Conservation (phyloP, 2,113 vertebrate genomes). For the Anolis carolinensis region DNA sequence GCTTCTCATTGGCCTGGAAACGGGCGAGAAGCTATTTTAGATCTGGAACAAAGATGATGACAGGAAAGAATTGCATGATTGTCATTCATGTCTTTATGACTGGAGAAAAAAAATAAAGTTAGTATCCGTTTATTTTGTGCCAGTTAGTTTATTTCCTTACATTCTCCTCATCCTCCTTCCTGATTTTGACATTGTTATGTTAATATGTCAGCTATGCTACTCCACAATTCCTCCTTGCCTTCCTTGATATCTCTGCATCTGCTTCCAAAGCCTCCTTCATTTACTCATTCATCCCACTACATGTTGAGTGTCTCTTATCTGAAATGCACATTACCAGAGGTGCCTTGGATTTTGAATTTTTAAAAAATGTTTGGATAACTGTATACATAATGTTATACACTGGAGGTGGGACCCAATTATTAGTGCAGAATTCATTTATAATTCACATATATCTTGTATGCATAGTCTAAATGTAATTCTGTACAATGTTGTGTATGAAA, state of each 20-base stretch:
- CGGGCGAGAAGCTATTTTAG: background rate
- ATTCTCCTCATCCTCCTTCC: too few relatives aligned
- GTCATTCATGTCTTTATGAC: background rate
- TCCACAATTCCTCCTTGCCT: background rate
- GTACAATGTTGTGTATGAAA: too few relatives aligned
- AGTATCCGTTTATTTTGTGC: background rate
- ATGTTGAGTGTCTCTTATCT: too few relatives aligned
- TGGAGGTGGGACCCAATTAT: too few relatives aligned
- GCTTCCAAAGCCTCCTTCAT: background rate
- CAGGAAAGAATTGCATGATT: background rate
- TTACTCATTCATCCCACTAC: background rate
- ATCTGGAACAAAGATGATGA: background rate
- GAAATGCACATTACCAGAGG: too few relatives aligned
- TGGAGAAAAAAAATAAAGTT: background rate
- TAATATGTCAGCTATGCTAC: background rate
- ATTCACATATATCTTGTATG: too few relatives aligned
- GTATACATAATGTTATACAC: too few relatives aligned
- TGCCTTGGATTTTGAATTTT: too few relatives aligned
- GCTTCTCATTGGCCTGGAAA: background rate
- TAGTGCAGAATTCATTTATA: too few relatives aligned
- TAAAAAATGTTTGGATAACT: too few relatives aligned
- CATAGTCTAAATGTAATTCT: too few relatives aligned
- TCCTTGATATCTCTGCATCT: background rate
- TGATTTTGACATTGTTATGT: background rate
- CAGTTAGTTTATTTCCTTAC: background rate